Base-by-base conservation (phyloP, 2,888 invertebrate genomes). In the Darwinula stevensoni region DNA sequence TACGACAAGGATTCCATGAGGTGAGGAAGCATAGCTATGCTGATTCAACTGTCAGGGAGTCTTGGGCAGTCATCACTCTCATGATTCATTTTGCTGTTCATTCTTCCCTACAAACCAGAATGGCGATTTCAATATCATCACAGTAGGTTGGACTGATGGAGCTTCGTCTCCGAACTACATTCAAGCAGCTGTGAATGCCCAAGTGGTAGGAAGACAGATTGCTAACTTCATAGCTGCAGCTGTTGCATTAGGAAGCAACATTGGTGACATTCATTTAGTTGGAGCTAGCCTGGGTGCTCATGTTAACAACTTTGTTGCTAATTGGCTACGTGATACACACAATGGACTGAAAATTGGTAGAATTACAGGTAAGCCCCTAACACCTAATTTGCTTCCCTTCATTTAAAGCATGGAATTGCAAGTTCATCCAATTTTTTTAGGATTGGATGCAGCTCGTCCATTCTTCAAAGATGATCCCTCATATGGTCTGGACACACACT, bases 81-180 rank as follows among this genome's bases (percentile, higher is more conserved):
- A n/a, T n/a, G n/a, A n/a, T n/a, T n/a, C n/a, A n/a, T n/a, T n/a
- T n/a, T n/a, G n/a, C n/a, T n/a, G n/a, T n/a, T n/a, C n/a, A n/a
- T n/a, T n/a, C n/a, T n/a, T n/a, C n/a, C n/a, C n/a, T n/a, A n/a
- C n/a, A 11, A 11, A 22, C n/a, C 22, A 22, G 22, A n/a, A 22
- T n/a, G n/a, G n/a, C n/a, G n/a, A 6, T 6, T 16, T 22, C 9
- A 76, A 76, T 47, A 70, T 78, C 4, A 68, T 84, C 35, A 82
- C 82, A 47, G 80, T 84, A 14, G 80, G 84, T 47, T 84, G 84
- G 84, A 74, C 75, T 44, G 70, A 70, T 29, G 84, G 84, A 0
- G 80, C 82, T 1, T 63, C 68, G 0, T 64, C 82, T 47, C 82
- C 82, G 1, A 84, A 84, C 50, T 84, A 84, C 47, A 72, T 84